Conservation (phyloP, 2,113 vertebrate species). For the Lophius piscatorius region DNA sequence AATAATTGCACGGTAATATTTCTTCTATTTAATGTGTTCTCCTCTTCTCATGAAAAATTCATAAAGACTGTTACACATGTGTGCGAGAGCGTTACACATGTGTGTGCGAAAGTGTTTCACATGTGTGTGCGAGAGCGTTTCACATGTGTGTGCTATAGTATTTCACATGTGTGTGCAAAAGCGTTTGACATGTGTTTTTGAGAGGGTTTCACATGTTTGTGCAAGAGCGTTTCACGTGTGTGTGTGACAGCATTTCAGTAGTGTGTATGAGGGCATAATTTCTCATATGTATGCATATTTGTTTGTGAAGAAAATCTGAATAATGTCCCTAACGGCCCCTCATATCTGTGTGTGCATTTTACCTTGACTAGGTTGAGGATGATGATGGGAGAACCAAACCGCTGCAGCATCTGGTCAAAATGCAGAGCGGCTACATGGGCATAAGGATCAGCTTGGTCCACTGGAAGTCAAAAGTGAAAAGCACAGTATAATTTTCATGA, state of each 20-base stretch:
- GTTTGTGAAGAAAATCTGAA: too few species aligned
- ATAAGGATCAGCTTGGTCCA: conserved; percentile 98
- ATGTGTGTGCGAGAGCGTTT: too few species aligned
- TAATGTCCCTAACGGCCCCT: too few species aligned
- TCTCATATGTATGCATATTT: too few species aligned
- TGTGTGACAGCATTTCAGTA: not conserved
- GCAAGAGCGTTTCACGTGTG: too few species aligned
- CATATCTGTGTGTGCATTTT: conserved; percentile 25
- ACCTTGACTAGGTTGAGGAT: conserved; percentile 99
- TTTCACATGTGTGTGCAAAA: too few species aligned
- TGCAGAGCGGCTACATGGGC: conserved; percentile 93
- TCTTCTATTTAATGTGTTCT: not conserved
- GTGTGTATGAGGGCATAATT: too few species aligned
- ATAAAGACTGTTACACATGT: too few species aligned
- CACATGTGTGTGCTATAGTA: too few species aligned
- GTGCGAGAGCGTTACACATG: not conserved
- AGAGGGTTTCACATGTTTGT: too few species aligned
- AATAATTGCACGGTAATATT: not conserved
- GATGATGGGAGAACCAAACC: conserved; percentile 97
- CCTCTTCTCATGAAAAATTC: not conserved
- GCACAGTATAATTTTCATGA: not conserved
- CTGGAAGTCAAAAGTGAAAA: conserved; percentile 71
- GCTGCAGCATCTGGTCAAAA: conserved; percentile 98
- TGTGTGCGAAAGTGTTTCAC: too few species aligned
- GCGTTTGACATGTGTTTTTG: too few species aligned